Evolutionary conservation across 2,797 vertebrate genomes (phyloP), one percentile per base, ranked within the genome.

Genomic region (Lophotriccus pileatus): DNA sequence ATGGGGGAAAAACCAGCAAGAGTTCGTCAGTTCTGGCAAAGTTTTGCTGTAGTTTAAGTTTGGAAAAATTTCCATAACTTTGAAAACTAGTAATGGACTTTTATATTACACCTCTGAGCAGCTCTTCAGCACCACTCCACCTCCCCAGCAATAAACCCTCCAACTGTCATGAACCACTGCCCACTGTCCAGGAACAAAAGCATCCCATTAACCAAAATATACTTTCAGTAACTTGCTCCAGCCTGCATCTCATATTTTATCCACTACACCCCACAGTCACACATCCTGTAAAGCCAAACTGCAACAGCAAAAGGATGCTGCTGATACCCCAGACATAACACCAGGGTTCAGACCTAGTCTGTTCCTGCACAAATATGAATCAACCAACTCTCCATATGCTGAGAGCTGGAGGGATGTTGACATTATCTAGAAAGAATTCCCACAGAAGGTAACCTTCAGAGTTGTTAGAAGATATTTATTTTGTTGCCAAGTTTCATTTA

Each of bases 381-480:
- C 76, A 90, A 89, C 59, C 52, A 94, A 53, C 41, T 58, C 77
- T 87, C 90, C 70, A 84, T 34, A 91, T 58, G 53, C 53, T 4
- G 16, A 87, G 84, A 93, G 91, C 87, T 93, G 77, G 60, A 96
- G 92, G 83, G 89, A 81, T 94, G 74, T 90, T 96, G 96, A 95
- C 95, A 96, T 97, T 96, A 84, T 41, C 90, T 77, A 94, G 46
- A 93, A 93, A 91, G 80, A 94, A 97, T 89, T 93, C 95, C 93
- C 95, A 88, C 47, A 87, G 95, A 96, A 91, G 56, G 69, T 72
- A 96, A 94, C 95, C 91, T 96, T 97, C 80, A 80, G 84, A 94
- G 85, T 52, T 93, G 89, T 94, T 94, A 93, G 85, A 97, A 93
- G 70, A 67, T 87, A 93, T 27, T 95, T 87, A 60, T 62, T 95